These are phyloP conservation scores for Salticus scenicus DNA, from an alignment of 2,888 invertebrate genomes.

Conservation along the genomic window DNA sequence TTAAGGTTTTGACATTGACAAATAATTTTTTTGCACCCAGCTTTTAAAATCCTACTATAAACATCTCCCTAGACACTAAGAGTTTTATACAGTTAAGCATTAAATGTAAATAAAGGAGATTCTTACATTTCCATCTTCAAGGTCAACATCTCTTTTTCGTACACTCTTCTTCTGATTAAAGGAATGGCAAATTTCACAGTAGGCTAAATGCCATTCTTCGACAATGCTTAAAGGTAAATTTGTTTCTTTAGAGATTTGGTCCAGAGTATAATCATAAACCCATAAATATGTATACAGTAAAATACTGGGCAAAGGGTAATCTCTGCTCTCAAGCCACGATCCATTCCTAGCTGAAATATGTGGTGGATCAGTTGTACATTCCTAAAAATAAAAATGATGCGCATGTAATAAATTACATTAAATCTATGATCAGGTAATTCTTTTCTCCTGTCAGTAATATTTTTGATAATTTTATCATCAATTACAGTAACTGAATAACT, in stretches of 20 bases:
- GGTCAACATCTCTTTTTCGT: not conserved
- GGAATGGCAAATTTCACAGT: constrained; percentile 20
- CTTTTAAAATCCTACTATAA: not conserved
- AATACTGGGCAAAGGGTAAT: constrained; percentile 26
- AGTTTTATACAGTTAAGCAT: not conserved
- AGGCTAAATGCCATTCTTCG: constrained; percentile 20
- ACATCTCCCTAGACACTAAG: not conserved
- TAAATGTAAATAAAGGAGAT: not conserved
- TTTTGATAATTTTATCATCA: no score
- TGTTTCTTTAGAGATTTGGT: constrained; percentile 22
- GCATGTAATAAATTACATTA: no score
- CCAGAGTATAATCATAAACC: constrained; percentile 26
- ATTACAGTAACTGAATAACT: no score
- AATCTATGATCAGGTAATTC: no score
- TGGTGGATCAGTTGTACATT: constrained; percentile 28
- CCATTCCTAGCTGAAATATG: constrained; percentile 39
- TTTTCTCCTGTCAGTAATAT: no score
- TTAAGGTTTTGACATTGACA: not conserved
- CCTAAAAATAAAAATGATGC: constrained; percentile 10
- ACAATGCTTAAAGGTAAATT: constrained; percentile 22
- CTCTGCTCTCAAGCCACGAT: constrained; percentile 43
- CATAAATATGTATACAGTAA: constrained; percentile 53
- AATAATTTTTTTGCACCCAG: not conserved
- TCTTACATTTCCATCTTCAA: constrained; percentile 25
- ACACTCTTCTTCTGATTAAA: not conserved